Percentiles rank a stretch among this genome's conserved stretches.
These are phyloP conservation scores for Eristalinus sepulchralis DNA, from an alignment of 2,888 invertebrate species.

Conservation along the genomic window DNA sequence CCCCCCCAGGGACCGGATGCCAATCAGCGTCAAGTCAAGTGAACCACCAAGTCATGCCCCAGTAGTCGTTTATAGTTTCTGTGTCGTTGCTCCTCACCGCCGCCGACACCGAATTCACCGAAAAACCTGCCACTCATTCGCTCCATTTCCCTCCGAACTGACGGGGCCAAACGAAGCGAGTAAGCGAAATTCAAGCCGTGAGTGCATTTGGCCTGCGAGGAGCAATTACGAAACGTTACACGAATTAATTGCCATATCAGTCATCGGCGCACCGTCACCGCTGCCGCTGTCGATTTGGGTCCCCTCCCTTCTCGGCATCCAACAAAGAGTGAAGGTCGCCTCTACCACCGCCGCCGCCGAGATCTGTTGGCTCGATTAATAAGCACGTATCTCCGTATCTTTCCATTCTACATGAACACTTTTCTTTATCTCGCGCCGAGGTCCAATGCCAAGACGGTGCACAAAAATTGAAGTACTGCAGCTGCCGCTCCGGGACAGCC, in stretches of 20 bases:
- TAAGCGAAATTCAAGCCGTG: background rate
- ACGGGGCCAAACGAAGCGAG: background rate
- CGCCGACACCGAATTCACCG: background rate
- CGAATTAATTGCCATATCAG: conserved; percentile 28
- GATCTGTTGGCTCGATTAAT: conserved; percentile 40
- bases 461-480: background rate
- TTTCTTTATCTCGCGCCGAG: background rate
- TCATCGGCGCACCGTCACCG: conserved; percentile 2
- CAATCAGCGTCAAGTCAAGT: too few species aligned
- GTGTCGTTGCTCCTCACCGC: too few species aligned
- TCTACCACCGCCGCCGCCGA: background rate
- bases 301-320: background rate
- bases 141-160: background rate
- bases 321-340: conserved; percentile 44
- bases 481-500: conserved; percentile 14
- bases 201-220: background rate
- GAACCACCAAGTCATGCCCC: too few species aligned
- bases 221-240: conserved; percentile 22
- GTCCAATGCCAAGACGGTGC: conserved; percentile 22
- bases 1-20: too few species aligned
- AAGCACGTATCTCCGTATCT: background rate
- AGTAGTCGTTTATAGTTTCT: too few species aligned
- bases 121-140: conserved; percentile 1
- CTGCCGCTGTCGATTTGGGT: background rate
- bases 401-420: conserved; percentile 1